A percentile compares a stretch with the other conserved stretches of the same genome.
These are phyloP conservation scores for Pollenia amentaria DNA, from an alignment of 2,888 invertebrate species.

Conservation along the genomic window DNA sequence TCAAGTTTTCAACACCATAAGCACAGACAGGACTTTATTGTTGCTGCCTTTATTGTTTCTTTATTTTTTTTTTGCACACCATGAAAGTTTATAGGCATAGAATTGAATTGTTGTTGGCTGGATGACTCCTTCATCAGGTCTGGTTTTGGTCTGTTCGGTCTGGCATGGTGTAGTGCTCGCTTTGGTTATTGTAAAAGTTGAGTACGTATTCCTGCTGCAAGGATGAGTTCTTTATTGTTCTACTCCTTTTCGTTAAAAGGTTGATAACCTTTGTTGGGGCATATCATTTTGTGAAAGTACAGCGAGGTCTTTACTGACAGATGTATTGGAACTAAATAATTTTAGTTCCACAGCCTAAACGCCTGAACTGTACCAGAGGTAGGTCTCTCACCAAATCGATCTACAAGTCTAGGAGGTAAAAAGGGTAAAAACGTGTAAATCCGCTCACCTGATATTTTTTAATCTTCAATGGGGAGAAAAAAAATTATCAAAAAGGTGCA, in stretches of 20 bases:
- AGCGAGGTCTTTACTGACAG: conserved; percentile 27
- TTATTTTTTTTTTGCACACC: conserved; percentile 29
- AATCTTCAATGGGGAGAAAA: too few species aligned
- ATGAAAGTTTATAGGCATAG: conserved; percentile 59
- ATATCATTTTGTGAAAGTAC: conserved; percentile 68
- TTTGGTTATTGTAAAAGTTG: conserved; percentile 74
- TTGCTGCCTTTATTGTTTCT: conserved; percentile 42
- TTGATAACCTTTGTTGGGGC: conserved; percentile 62
- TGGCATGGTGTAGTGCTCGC: conserved; percentile 14
- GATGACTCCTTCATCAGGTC: conserved; percentile 56
- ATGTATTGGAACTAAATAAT: neutral
- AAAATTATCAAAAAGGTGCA: too few species aligned
- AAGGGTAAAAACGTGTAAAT: too few species aligned
- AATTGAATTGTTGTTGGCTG: conserved; percentile 59
- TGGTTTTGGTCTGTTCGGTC: conserved; percentile 41
- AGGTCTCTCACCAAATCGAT: too few species aligned
- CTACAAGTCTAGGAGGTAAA: too few species aligned
- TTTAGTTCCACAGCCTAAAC: neutral
- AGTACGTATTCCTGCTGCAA: conserved; percentile 3
- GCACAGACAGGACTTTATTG: conserved; percentile 65
- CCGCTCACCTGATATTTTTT: too few species aligned
- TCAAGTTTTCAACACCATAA: conserved; percentile 64
- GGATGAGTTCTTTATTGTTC: conserved; percentile 56
- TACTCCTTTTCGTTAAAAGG: conserved; percentile 52
- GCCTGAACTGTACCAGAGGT: too few species aligned